Evolutionary conservation across 2,113 vertebrate genomes (phyloP), one percentile per base, ranked within the genome.

Genomic region (Spea multiplicata): DNA sequence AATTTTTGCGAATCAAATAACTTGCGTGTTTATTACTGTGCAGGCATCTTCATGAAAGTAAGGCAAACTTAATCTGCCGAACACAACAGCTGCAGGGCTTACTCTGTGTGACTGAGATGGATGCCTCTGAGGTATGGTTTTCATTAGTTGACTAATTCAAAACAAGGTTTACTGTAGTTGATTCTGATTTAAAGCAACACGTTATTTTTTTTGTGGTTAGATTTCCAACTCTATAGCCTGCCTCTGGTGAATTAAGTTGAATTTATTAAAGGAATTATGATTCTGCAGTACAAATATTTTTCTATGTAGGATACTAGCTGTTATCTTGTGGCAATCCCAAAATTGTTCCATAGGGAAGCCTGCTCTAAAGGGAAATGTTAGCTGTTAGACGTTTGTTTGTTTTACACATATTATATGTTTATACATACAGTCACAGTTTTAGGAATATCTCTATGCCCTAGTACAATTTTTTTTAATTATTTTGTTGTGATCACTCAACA

Each of bases 21-120:
- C 64, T 67, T 16, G 73, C 3, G 0, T 8, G 61, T 83, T 89
- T 86, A 84, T 84, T 84, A 83, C 76, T 86, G 82, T n/a, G 6
- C 68, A 70, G 85, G 78, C 0, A 0, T 84, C 84, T 87, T 86
- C 82, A 83, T 82, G 71, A 86, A 85, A 74, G 71, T 3, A 50
- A 76, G 84, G 64, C 83, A 84, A 86, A 85, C 69, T 82, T 84
- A 59, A 85, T 79, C 66, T 72, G 72, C 80, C 68, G 0, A 2
- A 78, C 83, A 84, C 86, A 88, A 84, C 88, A 87, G 86, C 87
- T 89, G 86, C 3, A 83, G 87, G 83, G 83, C 87, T 64, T 74
- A 78, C 77, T 30, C 16, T 3, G 45, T 74, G 13, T 86, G 88
- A 87, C 85, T 84, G 85, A 86, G 85, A 88, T 82, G 84, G 84